phyloP scores from a whole-genome alignment of 1,140 invertebrate species.

The Drosophila simulans region DNA sequence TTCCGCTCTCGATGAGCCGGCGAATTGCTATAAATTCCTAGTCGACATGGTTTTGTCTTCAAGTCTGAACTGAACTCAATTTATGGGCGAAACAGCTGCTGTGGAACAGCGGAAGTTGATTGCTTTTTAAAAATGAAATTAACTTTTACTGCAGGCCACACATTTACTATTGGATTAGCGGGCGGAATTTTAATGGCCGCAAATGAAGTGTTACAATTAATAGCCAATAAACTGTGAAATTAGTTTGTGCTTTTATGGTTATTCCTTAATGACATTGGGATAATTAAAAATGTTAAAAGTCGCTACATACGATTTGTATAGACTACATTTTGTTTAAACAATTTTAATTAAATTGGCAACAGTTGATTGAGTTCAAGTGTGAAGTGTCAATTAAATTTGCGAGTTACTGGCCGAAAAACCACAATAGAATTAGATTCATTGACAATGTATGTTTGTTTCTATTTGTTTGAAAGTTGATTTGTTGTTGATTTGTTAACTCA shows the following conservation, averaged over 20 bases:
- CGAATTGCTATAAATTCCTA: constrained; percentile 2
- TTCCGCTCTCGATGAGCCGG: constrained; percentile 35
- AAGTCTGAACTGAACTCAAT: constrained; percentile 4
- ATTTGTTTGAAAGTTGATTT: no score
- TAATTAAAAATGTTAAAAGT: constrained; percentile 17
- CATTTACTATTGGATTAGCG: constrained; percentile 7
- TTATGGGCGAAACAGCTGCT: constrained; percentile 19
- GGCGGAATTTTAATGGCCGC: constrained; percentile 10
- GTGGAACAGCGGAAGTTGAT: constrained; percentile 20
- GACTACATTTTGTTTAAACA: no score
- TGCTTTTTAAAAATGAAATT: constrained; percentile 36
- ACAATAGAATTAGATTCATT: no score
- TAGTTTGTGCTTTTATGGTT: constrained; percentile 18
- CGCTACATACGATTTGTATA: no score
- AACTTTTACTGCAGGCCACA: constrained; percentile 7
- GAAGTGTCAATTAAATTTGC: no score
- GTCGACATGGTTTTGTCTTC: constrained; percentile 29
- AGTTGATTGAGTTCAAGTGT: no score
- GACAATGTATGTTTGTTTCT: no score
- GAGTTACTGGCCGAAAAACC: no score
- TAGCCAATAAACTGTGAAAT: constrained; percentile 27
- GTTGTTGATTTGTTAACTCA: no score
- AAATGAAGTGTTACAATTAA: constrained; percentile 20
- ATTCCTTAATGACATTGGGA: constrained; percentile 9
- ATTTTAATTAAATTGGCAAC: no score